phyloP scores from a whole-genome alignment of 2,888 invertebrate genomes.

The Oligia strigilis region DNA sequence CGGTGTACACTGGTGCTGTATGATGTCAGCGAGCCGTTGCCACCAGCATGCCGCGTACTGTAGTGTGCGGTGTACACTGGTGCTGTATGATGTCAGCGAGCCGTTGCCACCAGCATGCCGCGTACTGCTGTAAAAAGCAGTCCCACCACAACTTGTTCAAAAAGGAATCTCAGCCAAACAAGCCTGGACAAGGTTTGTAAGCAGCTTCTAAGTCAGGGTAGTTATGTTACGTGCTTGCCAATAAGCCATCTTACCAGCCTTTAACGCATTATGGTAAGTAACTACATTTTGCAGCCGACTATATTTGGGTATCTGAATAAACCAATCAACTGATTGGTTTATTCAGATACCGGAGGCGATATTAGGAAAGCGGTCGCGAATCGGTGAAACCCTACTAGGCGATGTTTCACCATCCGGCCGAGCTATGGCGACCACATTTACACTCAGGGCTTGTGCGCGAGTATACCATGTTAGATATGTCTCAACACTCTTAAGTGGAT shows the following conservation, averaged over 20 bases:
- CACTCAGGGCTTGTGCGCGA: constrained; percentile 4
- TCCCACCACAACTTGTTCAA: background rate
- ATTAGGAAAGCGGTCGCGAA: constrained; percentile 29
- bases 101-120: too few relatives aligned
- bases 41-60: too few relatives aligned
- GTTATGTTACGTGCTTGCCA: constrained; percentile 1
- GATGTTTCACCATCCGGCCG: constrained; percentile 15
- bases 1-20: too few relatives aligned
- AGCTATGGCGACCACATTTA: constrained; percentile 19
- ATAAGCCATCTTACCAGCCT: background rate
- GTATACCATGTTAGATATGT: background rate
- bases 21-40: background rate
- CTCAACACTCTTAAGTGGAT: constrained; percentile 5
- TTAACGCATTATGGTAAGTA: constrained; percentile 14
- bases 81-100: background rate
- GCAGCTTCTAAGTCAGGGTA: background rate
- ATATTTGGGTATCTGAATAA: constrained; percentile 28
- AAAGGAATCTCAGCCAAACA: background rate
- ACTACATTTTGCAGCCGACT: constrained; percentile 30
- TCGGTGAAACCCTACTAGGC: constrained; percentile 17
- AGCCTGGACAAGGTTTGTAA: background rate
- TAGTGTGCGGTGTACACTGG: too few relatives aligned
- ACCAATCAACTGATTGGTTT: constrained; percentile 19
- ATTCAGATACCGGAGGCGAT: background rate
- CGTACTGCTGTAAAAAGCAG: background rate